Base-by-base conservation (phyloP, 1,140 invertebrate genomes). In the Acromyrmex charruanus region DNA sequence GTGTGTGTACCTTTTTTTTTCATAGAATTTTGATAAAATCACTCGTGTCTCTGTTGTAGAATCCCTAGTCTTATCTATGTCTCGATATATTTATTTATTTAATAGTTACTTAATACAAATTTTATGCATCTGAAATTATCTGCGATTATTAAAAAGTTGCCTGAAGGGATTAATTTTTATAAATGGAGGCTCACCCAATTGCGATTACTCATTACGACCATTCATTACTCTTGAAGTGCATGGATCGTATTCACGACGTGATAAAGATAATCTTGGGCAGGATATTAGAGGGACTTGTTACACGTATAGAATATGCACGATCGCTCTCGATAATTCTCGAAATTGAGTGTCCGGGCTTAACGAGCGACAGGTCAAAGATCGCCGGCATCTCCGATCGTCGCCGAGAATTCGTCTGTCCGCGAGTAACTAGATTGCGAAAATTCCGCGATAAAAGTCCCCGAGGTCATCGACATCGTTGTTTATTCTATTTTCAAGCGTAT, bases 261-360 rank as follows among this genome's bases (percentile, higher is more conserved):
- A 82, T 31, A 61, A 59, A 72, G 68, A 82, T 82, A 82, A 74
- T 39, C 68, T 61, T 61, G 80, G 68, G 39, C 66, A 16, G 28
- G 31, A 25, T 35, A 31, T 35, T 65, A 80, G 14, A 55, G 0
- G 79, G 31, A 28, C 35, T 82, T 72, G 51, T 81, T 81, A 71
- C 21, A 80, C 58, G 58, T 49, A 31, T 16, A 25, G 35, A 44
- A 21, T 21, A 51, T 79, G 39, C 59, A 68, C 39, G 51, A 82
- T 82, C 39, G 53, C 53, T 0, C 25, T 44, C 66, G 58, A 63
- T 59, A 55, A 82, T 90, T 90, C 77, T 74, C 58, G 63, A 88
- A 90, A 90, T 86, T 49, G 53, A 61, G 31, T 49, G 68, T 44
- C n/a, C 25, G 25, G 31, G 55, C 49, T 90, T 90, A 74, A 87